These are phyloP conservation scores for Crenichthys baileyi DNA, from an alignment of 2,797 vertebrate species.

Conservation along the genomic window DNA sequence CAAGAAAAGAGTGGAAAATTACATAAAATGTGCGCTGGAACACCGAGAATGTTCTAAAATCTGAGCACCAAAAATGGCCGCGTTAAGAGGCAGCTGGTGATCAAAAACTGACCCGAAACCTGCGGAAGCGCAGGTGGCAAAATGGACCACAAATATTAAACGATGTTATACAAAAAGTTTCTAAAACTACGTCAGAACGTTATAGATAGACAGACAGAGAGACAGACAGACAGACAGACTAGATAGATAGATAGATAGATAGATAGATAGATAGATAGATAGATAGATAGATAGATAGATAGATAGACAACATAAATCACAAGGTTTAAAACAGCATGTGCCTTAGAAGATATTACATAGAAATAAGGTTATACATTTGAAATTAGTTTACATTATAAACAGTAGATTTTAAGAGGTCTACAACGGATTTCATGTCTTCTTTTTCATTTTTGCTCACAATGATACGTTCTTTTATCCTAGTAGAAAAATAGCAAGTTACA, in stretches of 20 bases:
- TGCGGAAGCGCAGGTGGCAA: conserved; percentile 37
- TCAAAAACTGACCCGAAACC: conserved; percentile 2
- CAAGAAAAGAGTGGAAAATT: conserved; percentile 36
- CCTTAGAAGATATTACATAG: no score
- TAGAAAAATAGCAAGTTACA: no score
- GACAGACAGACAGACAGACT: no score
- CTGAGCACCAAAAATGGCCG: conserved; percentile 5
- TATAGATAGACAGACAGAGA: no score
- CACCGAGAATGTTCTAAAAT: conserved; percentile 26
- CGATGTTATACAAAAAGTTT: no score
- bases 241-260: neutral
- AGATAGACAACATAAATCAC: neutral
- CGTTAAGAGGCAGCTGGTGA: conserved; percentile 11
- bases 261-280: neutral
- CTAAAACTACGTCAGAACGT: no score
- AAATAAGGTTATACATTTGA: no score
- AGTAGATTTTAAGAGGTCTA: no score
- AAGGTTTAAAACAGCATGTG: no score
- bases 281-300: neutral
- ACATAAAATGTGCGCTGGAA: conserved; percentile 12
- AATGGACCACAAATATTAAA: conserved; percentile 18
- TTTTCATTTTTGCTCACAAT: no score
- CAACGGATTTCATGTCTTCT: no score
- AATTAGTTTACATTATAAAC: no score
- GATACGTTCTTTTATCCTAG: conserved; percentile 15